Percentiles rank a stretch among this genome's conserved stretches.
phyloP scores from a whole-genome alignment of 2,888 invertebrate species.

The Rotaria sp. region DNA sequence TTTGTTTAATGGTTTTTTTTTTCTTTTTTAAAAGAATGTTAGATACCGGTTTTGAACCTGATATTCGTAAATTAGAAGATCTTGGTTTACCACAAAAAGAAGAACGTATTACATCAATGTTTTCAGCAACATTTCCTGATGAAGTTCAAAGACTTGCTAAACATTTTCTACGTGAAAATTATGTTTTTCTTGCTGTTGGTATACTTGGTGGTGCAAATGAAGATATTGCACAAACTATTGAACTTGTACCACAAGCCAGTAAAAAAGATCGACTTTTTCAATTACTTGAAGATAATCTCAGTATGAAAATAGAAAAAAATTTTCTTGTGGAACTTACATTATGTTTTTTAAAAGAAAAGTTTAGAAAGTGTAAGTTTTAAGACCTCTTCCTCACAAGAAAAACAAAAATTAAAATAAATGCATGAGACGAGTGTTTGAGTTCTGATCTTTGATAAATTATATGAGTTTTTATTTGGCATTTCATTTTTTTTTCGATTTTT shows the following conservation, averaged over 20 bases:
- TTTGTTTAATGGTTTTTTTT: no score
- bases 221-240: constrained; percentile 73
- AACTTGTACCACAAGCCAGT: constrained; percentile 61
- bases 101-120: constrained; percentile 64
- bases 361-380: no score
- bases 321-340: constrained; percentile 13
- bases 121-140: constrained; percentile 70
- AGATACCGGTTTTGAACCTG: constrained; percentile 65
- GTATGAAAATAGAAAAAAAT: constrained; percentile 54
- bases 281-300: constrained; percentile 57
- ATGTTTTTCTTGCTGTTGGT: constrained; percentile 81
- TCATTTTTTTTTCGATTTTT: no score
- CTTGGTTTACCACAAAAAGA: constrained; percentile 50
- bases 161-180: constrained; percentile 66
- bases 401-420: no score
- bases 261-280: constrained; percentile 70
- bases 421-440: no score
- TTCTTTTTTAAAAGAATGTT: constrained; percentile 65
- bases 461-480: no score
- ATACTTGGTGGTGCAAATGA: constrained; percentile 83
- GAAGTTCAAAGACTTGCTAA: constrained; percentile 71
- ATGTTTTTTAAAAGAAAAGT: no score
- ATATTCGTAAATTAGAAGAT: constrained; percentile 45
- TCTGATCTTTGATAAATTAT: no score
- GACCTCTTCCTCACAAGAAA: no score